These are phyloP conservation scores for Geodia barretti DNA, from an alignment of 37 sponge, comb jelly and placozoan species.

Conservation along the genomic window DNA sequence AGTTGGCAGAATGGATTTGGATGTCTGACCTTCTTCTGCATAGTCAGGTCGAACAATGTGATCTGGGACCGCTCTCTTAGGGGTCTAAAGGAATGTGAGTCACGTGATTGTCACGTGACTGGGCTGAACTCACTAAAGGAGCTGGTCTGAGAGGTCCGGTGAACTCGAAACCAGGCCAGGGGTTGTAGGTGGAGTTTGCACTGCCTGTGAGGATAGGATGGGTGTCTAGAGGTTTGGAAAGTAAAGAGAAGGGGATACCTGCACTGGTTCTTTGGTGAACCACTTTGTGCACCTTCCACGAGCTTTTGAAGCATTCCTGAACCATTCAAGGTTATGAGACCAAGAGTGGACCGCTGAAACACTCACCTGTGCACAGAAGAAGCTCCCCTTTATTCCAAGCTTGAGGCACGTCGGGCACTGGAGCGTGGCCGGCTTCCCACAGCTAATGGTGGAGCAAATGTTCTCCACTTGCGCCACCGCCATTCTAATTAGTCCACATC, in stretches of 20 bases:
- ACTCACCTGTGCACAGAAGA: conserved; percentile 91
- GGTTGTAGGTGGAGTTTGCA: conserved; percentile 40
- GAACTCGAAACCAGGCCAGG: conserved; percentile 85
- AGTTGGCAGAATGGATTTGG: neutral
- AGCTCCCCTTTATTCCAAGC: conserved; percentile 73
- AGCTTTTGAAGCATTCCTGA: conserved; percentile 92
- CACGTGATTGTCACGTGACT: neutral
- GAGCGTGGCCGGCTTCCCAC: conserved; percentile 77
- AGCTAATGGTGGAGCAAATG: conserved; percentile 62
- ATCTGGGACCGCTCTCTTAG: conserved; percentile 53
- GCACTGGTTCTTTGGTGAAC: conserved; percentile 68
- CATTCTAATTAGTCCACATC: neutral
- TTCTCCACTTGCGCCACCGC: neutral
- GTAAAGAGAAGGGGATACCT: neutral
- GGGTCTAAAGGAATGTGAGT: conserved; percentile 29
- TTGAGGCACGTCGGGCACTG: conserved; percentile 93
- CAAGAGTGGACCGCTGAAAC: neutral
- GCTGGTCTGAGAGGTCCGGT: conserved; percentile 83
- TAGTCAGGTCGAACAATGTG: conserved; percentile 82
- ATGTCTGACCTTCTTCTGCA: conserved; percentile 63
- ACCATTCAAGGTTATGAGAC: neutral
- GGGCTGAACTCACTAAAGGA: conserved; percentile 42
- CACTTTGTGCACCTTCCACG: conserved; percentile 81
- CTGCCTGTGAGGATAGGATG: too few species aligned
- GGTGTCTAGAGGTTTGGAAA: too few species aligned